Conservation (phyloP, 1,140 invertebrate genomes). For the Scaptomyza graminum region DNA sequence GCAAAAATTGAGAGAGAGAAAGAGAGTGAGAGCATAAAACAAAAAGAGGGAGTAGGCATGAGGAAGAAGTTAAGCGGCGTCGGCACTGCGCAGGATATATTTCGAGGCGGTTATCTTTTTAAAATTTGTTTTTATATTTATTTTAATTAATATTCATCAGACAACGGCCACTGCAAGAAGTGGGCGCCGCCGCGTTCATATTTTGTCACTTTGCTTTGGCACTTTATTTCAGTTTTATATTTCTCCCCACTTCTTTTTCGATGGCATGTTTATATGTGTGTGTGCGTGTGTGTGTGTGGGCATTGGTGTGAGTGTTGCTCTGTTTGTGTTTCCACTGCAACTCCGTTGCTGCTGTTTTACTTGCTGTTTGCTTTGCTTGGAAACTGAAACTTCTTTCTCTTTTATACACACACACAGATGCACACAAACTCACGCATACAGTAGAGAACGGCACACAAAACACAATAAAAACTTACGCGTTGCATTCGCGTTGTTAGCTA, state of each 20-base stretch:
- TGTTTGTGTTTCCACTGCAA: constrained; percentile 76
- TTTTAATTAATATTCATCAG: constrained; percentile 56
- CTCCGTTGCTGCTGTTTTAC: constrained; percentile 53
- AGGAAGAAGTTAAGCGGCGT: constrained; percentile 32
- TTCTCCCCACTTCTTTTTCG: constrained; percentile 63
- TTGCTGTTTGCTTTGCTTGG: constrained; percentile 58
- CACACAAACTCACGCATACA: constrained; percentile 30
- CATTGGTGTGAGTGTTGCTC: constrained; percentile 36
- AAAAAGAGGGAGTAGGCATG: constrained; percentile 8
- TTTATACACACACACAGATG: constrained; percentile 46
- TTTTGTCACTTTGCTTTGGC: constrained; percentile 60
- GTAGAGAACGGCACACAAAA: constrained; percentile 42
- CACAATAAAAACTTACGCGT: constrained; percentile 57
- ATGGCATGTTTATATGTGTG: constrained; percentile 27
- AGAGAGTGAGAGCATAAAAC: constrained; percentile 5
- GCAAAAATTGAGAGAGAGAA: constrained; percentile 28
- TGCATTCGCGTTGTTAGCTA: constrained; percentile 25
- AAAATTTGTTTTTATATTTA: constrained; percentile 46
- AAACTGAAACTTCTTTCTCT: constrained; percentile 72
- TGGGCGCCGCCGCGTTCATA: constrained; percentile 35
- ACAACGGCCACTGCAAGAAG: constrained; percentile 28
- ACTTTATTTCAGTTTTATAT: constrained; percentile 66
- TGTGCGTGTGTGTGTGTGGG: constrained; percentile 21
- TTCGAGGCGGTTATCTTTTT: constrained; percentile 30
- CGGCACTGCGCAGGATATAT: constrained; percentile 73